phyloP scores from a whole-genome alignment of 2,797 vertebrate species.

The Sebastes vulpes region DNA sequence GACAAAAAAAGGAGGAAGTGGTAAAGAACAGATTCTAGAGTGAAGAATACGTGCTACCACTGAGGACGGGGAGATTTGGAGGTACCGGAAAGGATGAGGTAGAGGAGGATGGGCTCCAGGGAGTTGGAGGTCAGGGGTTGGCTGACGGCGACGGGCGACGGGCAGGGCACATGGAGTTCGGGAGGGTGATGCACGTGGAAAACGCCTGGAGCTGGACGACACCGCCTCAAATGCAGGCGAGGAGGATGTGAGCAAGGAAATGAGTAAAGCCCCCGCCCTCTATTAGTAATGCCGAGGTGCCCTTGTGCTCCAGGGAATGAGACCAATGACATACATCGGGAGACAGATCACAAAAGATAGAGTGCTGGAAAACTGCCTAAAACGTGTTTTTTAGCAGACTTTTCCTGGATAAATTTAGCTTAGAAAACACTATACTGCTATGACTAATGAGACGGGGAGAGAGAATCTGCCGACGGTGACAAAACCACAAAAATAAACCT shows the following conservation, averaged over 20 bases:
- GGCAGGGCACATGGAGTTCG: neutral
- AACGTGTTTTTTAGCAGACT: neutral
- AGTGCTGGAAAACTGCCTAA: neutral
- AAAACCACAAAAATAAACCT: neutral
- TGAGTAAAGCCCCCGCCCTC: neutral
- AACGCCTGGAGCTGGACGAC: neutral
- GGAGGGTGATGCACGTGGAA: slow-evolving; percentile 29
- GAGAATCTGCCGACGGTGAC: slow-evolving; percentile 10
- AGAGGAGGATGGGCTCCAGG: slow-evolving; percentile 25
- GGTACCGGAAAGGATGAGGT: slow-evolving; percentile 5
- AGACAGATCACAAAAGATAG: neutral
- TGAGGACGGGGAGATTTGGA: slow-evolving; percentile 13
- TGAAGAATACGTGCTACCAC: slow-evolving; percentile 53
- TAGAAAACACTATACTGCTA: neutral
- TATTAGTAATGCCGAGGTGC: slow-evolving; percentile 9
- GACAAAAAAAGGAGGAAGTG: neutral
- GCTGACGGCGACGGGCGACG: neutral
- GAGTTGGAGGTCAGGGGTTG: slow-evolving; percentile 52
- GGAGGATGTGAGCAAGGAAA: slow-evolving; percentile 12
- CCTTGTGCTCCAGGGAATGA: slow-evolving; percentile 21
- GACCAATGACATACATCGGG: neutral
- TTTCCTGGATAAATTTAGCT: neutral
- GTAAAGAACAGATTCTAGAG: slow-evolving; percentile 26
- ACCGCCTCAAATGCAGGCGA: neutral
- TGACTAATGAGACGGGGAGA: neutral